Conservation (phyloP, 2,888 invertebrate genomes). For the Torymus tubicola region DNA sequence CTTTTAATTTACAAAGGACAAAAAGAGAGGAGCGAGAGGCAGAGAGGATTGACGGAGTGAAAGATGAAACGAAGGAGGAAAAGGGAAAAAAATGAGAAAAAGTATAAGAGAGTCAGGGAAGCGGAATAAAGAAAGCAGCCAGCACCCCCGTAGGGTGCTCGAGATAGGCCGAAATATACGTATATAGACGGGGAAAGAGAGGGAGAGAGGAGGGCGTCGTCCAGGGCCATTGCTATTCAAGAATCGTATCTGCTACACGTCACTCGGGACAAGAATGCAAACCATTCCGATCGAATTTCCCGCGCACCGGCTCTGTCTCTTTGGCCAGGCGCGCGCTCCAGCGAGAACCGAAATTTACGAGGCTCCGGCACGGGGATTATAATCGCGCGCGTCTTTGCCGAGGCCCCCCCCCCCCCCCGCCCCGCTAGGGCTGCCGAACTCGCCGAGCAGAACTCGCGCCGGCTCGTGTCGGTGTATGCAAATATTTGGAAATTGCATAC, state of each 20-base stretch:
- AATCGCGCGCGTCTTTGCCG: slow-evolving; percentile 34
- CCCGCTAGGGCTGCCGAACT: slow-evolving; percentile 7
- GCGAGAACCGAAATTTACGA: slow-evolving; percentile 65
- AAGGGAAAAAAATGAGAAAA: slow-evolving; percentile 46
- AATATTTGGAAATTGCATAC: slow-evolving; percentile 57
- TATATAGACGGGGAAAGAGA: slow-evolving; percentile 37
- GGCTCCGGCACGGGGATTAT: slow-evolving; percentile 53
- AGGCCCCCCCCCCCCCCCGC: background rate
- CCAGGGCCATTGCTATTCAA: slow-evolving; percentile 71
- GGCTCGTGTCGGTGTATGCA: slow-evolving; percentile 34
- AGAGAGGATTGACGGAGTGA: slow-evolving; percentile 4
- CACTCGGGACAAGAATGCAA: slow-evolving; percentile 72
- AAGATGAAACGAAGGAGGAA: slow-evolving; percentile 50
- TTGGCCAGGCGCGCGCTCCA: background rate
- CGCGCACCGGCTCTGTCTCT: slow-evolving; percentile 60
- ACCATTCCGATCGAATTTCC: slow-evolving; percentile 74
- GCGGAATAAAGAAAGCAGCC: slow-evolving; percentile 42
- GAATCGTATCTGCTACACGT: slow-evolving; percentile 72
- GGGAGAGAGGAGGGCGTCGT: background rate
- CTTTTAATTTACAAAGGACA: slow-evolving; percentile 1
- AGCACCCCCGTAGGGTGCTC: slow-evolving; percentile 13
- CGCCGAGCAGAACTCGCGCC: background rate
- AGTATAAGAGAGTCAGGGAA: slow-evolving; percentile 44
- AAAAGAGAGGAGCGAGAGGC: background rate
- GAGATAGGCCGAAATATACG: background rate